Evolutionary conservation across 2,888 invertebrate genomes (phyloP).

Genomic region (Julus scanicus): DNA sequence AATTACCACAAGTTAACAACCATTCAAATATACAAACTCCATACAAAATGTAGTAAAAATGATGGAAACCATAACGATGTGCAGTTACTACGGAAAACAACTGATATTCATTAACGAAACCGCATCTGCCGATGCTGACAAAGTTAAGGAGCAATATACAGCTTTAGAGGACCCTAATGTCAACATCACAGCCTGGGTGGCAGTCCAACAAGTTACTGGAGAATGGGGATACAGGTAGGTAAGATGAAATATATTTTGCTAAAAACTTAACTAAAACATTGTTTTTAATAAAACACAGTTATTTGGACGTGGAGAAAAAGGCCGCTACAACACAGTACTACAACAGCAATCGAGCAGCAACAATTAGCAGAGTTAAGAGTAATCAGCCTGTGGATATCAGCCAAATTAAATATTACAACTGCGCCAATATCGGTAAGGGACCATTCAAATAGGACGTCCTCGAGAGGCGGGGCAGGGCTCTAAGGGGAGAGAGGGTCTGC

Average conservation of each 20-base stretch:
- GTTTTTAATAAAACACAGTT: background rate
- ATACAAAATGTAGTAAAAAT: background rate
- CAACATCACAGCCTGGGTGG: background rate
- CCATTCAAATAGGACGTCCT: no score
- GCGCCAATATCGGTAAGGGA: background rate
- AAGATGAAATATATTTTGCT: background rate
- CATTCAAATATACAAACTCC: background rate
- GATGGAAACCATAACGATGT: background rate
- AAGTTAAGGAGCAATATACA: background rate
- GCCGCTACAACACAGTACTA: background rate
- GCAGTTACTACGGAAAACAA: background rate
- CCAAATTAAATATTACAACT: background rate
- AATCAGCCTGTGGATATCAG: background rate
- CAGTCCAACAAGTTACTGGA: background rate
- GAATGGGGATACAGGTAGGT: background rate
- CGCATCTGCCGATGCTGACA: background rate
- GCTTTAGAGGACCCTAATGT: background rate
- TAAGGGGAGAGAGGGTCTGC: no score
- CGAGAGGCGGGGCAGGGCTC: no score
- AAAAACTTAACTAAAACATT: background rate
- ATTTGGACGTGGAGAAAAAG: background rate
- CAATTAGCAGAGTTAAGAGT: background rate
- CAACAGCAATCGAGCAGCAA: background rate
- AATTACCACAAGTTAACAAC: background rate
- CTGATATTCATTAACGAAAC: conserved; percentile 5